Evolutionary conservation across 1,140 invertebrate genomes (phyloP).

Genomic region (Drosophila parabipectinata): DNA sequence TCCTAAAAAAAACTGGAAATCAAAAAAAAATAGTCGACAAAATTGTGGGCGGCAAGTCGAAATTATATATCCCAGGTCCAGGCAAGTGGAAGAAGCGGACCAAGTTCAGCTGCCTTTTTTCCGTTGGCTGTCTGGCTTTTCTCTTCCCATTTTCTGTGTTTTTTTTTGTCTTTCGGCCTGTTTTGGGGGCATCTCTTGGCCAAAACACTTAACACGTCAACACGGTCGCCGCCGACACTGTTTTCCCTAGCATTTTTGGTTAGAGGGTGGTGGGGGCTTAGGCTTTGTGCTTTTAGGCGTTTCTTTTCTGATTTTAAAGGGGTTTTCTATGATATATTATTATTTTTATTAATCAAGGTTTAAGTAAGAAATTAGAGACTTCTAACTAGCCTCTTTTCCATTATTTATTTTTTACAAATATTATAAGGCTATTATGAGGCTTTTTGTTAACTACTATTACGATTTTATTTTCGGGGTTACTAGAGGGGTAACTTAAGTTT

Average conservation of each 20-base stretch:
- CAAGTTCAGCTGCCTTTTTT: constrained; percentile 10
- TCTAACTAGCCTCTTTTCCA: no score
- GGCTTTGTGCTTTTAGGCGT: background rate
- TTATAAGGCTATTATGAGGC: no score
- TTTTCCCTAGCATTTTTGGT: constrained; percentile 57
- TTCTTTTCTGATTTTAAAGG: background rate
- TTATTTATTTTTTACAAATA: no score
- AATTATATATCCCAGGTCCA: constrained; percentile 33
- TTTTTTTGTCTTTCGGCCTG: background rate
- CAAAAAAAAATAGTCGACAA: constrained; percentile 6
- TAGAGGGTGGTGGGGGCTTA: background rate
- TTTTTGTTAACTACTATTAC: no score
- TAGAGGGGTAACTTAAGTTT: no score
- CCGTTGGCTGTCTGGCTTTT: constrained; percentile 12
- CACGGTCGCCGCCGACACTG: constrained; percentile 47
- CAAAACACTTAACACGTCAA: constrained; percentile 77
- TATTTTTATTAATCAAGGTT: no score
- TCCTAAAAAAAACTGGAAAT: constrained; percentile 12
- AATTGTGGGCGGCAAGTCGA: constrained; percentile 50
- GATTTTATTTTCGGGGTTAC: no score
- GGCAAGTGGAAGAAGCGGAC: constrained; percentile 30
- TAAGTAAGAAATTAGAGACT: no score
- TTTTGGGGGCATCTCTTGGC: constrained; percentile 46
- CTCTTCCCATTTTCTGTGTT: background rate
- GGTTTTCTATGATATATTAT: background rate